A percentile compares a stretch with the other conserved stretches of the same genome.
Conservation (phyloP, 2,797 vertebrate species). For the Sebastes kiyomatsui region DNA sequence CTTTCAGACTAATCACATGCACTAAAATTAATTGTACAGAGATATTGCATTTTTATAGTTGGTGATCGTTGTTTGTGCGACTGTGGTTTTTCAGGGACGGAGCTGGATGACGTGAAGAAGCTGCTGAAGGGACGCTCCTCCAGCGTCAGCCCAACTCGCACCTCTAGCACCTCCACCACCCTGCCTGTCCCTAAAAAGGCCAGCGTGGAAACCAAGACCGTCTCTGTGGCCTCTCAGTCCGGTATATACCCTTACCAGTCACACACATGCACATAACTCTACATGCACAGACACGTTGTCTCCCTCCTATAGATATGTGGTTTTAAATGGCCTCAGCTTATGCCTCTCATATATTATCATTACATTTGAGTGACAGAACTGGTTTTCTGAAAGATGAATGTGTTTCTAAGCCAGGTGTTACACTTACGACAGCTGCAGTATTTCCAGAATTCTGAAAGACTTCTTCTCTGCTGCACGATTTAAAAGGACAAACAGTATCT, state of each 20-base stretch:
- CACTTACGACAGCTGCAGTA: neutral
- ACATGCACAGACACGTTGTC: slow-evolving; percentile 47
- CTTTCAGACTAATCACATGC: neutral
- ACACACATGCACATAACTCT: neutral
- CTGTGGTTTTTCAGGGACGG: slow-evolving; percentile 87
- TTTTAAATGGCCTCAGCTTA: neutral
- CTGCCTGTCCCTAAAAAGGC: slow-evolving; percentile 94
- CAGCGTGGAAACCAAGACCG: slow-evolving; percentile 87
- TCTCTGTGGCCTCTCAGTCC: slow-evolving; percentile 90
- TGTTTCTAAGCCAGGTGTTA: neutral
- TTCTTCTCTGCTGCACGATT: neutral
- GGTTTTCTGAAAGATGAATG: slow-evolving; percentile 1
- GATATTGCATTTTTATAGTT: neutral
- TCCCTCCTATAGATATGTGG: neutral
- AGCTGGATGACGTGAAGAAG: slow-evolving; percentile 97
- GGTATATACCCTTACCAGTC: too few species aligned
- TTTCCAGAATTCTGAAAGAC: neutral
- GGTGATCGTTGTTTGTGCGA: neutral
- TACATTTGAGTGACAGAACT: neutral
- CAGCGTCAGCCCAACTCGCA: slow-evolving; percentile 94
- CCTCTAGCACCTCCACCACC: slow-evolving; percentile 84
- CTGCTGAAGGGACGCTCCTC: slow-evolving; percentile 93
- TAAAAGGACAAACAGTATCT: neutral
- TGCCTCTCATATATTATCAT: neutral
- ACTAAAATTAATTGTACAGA: neutral